Evolutionary conservation across 1,140 invertebrate species (phyloP), one percentile per base, ranked within the genome.

Genomic region (Habropoda laboriosa): DNA sequence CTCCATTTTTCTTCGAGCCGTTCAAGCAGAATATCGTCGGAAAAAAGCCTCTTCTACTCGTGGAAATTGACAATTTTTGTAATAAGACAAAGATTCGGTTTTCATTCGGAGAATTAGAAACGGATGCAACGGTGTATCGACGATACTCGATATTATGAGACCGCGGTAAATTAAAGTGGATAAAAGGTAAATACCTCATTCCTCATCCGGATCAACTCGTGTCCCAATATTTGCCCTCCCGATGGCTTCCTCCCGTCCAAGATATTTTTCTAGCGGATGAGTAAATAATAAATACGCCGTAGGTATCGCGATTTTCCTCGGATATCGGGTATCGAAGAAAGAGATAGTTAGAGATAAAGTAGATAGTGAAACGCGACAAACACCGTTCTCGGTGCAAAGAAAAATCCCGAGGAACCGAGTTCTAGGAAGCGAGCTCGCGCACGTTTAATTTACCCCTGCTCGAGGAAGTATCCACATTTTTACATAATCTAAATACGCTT

Each of bases 181-280:
- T 42, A 32, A 66, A 75, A 75, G 47, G 64, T 55, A 75, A 75
- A 75, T 67, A 42, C 21, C 73, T n/a, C 27, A n/a, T 35, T 24
- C 35, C 27, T 42, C 47, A n/a, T 53, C 35, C 8, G 47, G 3
- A 66, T 67, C 73, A 30, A 40, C 21, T 24, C 27, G 47, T 35
- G 18, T n/a, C 27, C 3, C 61, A 32, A 53, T 75, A 27, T 75
- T 75, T 75, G 60, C 4, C 7, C 45, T 18, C 7, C 13, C 72
- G 40, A 49, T 32, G 35, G 60, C 24, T 53, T 42, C 27, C 61
- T 30, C 10, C 3, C 5, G 24, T 13, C 0, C 35, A 5, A 6
- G 32, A 18, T 75, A 75, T 75, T 66, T 66, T 67, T 55, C 35
- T 21, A 67, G 21, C 27, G 27, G 32, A 7, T 21, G 61, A 18